A percentile compares a stretch with the other conserved stretches of the same genome.
Conservation (phyloP, 2,888 invertebrate species). For the Hirtodrosophila histrioides region DNA sequence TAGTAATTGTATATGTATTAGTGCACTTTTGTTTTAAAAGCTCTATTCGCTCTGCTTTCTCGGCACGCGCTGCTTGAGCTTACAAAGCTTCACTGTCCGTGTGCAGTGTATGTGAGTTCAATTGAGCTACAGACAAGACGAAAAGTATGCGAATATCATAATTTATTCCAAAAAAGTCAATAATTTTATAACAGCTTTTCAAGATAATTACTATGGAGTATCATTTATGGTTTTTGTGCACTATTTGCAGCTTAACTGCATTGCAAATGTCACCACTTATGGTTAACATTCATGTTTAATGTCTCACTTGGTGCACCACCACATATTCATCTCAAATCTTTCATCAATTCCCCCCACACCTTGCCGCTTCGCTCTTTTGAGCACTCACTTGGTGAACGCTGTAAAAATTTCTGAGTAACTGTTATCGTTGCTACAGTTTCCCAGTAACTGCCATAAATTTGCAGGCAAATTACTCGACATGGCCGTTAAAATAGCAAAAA, state of each 20-base stretch:
- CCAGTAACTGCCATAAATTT: constrained; percentile 71
- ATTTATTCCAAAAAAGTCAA: no score
- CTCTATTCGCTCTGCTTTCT: no score
- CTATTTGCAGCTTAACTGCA: constrained; percentile 11
- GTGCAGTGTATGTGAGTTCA: no score
- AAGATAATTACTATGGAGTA: no score
- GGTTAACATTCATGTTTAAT: constrained; percentile 57
- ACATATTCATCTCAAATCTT: constrained; percentile 34
- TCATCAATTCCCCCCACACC: constrained; percentile 4
- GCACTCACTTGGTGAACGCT: constrained; percentile 13
- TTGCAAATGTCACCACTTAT: constrained; percentile 35
- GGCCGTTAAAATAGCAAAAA: constrained; percentile 47
- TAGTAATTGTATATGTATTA: no score
- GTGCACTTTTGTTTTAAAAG: no score
- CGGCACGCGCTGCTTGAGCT: no score
- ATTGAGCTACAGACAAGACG: no score
- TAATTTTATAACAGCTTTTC: no score
- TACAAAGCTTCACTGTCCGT: no score
- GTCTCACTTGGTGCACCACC: constrained; percentile 59
- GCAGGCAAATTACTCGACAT: constrained; percentile 52
- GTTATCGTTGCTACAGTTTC: constrained; percentile 66
- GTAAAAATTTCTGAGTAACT: constrained; percentile 2
- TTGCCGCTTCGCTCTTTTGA: constrained; percentile 16
- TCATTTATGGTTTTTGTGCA: constrained; percentile 3
- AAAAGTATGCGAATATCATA: no score